Evolutionary conservation across 2,888 invertebrate species (phyloP).

Genomic region (Strigamia transsilvanica): DNA sequence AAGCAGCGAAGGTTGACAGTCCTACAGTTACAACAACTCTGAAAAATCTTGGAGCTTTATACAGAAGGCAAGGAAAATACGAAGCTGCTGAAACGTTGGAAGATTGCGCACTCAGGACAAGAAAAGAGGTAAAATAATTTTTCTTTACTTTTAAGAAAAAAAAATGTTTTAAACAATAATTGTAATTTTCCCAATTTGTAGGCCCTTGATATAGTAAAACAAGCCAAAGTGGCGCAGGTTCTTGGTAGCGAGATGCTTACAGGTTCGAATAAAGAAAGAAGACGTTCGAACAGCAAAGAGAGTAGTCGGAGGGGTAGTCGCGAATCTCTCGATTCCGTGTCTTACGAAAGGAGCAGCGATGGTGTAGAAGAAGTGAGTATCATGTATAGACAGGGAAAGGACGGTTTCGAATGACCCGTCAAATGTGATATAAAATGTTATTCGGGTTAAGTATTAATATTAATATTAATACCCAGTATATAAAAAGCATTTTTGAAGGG

Average conservation of each 20-base stretch:
- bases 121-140: conserved; percentile 79
- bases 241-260: conserved; percentile 69
- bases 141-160: not conserved
- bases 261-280: conserved; percentile 60
- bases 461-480: no score
- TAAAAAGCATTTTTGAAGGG: not conserved
- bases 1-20: conserved; percentile 96
- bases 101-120: conserved; percentile 94
- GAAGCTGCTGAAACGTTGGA: conserved; percentile 99
- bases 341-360: conserved; percentile 69
- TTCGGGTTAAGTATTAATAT: no score
- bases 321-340: conserved; percentile 76
- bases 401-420: no score
- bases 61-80: conserved; percentile 98
- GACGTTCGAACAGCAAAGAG: conserved; percentile 69
- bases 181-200: conserved; percentile 63
- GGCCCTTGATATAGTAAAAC: conserved; percentile 93
- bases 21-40: conserved; percentile 97
- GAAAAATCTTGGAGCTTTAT: conserved; percentile 97
- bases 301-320: conserved; percentile 74
- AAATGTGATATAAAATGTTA: not conserved
- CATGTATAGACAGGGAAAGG: not conserved
- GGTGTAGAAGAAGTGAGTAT: conserved; percentile 77
- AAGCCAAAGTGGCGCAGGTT: conserved; percentile 82
- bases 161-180: not conserved